Percentiles rank a stretch among this genome's conserved stretches.
Conservation (phyloP, 2,888 invertebrate species). For the Neoaliturus tenellus region DNA sequence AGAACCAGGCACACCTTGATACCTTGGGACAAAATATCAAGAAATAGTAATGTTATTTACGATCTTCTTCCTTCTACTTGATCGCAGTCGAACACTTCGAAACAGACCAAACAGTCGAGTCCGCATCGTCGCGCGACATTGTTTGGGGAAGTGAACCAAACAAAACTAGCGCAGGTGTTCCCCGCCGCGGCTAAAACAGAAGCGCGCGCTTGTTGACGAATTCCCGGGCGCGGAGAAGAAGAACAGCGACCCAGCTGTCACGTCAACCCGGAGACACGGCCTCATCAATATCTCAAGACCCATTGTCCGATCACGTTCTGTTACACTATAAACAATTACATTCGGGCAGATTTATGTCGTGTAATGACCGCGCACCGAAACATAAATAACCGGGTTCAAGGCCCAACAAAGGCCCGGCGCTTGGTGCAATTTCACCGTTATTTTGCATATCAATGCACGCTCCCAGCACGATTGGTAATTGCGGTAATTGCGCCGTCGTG, state of each 20-base stretch:
- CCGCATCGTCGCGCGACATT: too few relatives aligned
- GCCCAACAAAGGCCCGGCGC: neutral
- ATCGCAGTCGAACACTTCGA: too few relatives aligned
- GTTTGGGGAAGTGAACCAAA: neutral
- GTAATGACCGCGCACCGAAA: slow-evolving; percentile 48
- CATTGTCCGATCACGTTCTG: slow-evolving; percentile 41
- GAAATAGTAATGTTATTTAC: too few relatives aligned
- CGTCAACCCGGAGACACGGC: slow-evolving; percentile 4
- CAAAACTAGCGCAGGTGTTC: neutral
- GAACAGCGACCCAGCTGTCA: neutral
- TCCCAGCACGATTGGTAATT: slow-evolving; percentile 37
- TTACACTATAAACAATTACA: slow-evolving; percentile 44
- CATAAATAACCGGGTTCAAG: slow-evolving; percentile 52
- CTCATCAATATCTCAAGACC: neutral
- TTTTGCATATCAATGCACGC: slow-evolving; percentile 45
- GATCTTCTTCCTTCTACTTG: too few relatives aligned
- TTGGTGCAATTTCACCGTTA: slow-evolving; percentile 44
- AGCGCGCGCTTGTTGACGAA: slow-evolving; percentile 12
- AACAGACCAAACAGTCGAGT: too few relatives aligned
- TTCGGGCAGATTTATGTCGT: slow-evolving; percentile 39
- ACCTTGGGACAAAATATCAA: too few relatives aligned
- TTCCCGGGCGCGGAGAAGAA: slow-evolving; percentile 9
- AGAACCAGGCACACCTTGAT: too few relatives aligned
- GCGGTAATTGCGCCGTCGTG: slow-evolving; percentile 25
- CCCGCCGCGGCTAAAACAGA: neutral